Base-by-base conservation (phyloP, 1,140 invertebrate species). In the Helicoverpa zea region DNA sequence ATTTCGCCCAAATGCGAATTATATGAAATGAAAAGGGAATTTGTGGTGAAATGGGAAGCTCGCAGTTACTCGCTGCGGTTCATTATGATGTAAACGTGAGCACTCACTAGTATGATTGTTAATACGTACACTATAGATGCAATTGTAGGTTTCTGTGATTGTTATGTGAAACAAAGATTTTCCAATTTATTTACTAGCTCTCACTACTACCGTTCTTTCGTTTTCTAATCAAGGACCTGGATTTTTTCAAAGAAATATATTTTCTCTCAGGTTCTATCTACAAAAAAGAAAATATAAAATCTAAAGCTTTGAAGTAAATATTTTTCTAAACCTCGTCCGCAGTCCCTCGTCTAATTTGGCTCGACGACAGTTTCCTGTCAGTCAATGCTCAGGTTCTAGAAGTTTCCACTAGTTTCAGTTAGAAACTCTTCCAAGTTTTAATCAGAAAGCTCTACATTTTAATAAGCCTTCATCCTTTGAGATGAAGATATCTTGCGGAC, bases 391-490 rank as follows among this genome's bases (percentile, higher is more conserved):
- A 23, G 23, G 23, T n/a, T n/a, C 52, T 16, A 43, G 35, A 43
- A 43, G 35, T 54, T 54, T n/a, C 5, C 52, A 7, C 52, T 18
- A 58, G 1, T 23, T 58, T 23, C 23, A 23, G 16, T 58, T 58
- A 23, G 18, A 58, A 66, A 47, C n/a, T 43, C 5, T 66, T 16
- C 3, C 10, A 66, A 16, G 14, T 66, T 66, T 66, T 66, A 66
- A 66, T 66, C 63, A 66, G 35, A 5, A 30, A 14, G 35, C n/a
- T 43, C 2, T 16, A 47, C 63, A 47, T 16, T 66, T 47, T 66
- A 47, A 18, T 66, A 66, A 66, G 35, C 63, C 56, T 23, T 66
- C 30, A 3, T 63, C 61, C 61, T 64, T 64, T 64, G 61, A 64
- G 16, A 58, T 56, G 18, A n/a, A 11, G 16, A 66, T 66, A 47